Evolutionary conservation across 53 echinoderm and acorn worm genomes (phyloP), one percentile per base, ranked within the genome.

Genomic region (Holothuria leucospilota): DNA sequence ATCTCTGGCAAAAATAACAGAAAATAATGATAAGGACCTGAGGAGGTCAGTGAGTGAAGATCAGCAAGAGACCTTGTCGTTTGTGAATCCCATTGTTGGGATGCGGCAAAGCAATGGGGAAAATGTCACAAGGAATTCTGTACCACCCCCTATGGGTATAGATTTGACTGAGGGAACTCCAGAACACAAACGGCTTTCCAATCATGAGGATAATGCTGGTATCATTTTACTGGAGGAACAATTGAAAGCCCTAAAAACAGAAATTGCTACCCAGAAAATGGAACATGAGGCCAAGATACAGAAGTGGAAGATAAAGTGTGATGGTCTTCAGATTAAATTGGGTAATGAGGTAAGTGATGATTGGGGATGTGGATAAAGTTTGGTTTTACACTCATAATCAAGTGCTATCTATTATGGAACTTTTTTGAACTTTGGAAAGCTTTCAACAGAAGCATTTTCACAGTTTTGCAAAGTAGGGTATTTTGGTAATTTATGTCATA

Each of bases 81-180:
- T 78, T 29, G 59, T 56, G 53, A 78, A 78, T 18, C 78, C 78
- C 29, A n/a, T 78, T 52, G 78, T 78, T 13, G 29, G 29, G 27
- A 13, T 78, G 78, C 25, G 30, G 59, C 59, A 78, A 8, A 46
- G 46, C 46, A 59, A 59, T 28, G 53, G 56, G 11, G 78, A 59
- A 29, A 28, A 51, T 20, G 51, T 56, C 58, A 56, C 28, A 10
- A 78, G 51, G 23, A 56, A 20, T 20, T 30, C 58, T 9, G 71
- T 40, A 26, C 72, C 87, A 0, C 46, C 46, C 46, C 82, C 70
- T 12, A 85, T 93, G 73, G 89, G 92, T 13, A 85, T 95, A 1
- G 96, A 96, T 79, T 80, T 96, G 16, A 96, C 86, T 18, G 89
- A 88, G 81, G 93, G 93, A 12, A 96, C 88, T 2, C 93, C 96